A percentile compares a stretch with the other conserved stretches of the same genome.
These are phyloP conservation scores for Archilochus colubris DNA, from an alignment of 2,113 vertebrate genomes.

Conservation along the genomic window DNA sequence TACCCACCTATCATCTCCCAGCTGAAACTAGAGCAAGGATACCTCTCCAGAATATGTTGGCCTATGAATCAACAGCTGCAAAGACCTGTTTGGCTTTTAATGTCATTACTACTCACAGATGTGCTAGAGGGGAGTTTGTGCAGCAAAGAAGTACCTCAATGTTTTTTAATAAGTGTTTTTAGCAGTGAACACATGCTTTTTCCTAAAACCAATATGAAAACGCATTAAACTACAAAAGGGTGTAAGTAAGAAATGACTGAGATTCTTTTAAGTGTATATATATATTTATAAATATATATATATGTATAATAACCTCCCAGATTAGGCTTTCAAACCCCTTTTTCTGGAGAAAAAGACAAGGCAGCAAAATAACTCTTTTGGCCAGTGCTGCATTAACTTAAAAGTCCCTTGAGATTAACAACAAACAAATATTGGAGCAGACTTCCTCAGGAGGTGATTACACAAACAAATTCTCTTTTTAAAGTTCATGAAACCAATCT, in stretches of 20 bases:
- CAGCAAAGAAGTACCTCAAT: conserved; percentile 19
- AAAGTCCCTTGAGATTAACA: conserved; percentile 56
- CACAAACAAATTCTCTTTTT: conserved; percentile 67
- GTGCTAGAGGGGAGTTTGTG: conserved; percentile 27
- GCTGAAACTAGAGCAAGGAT: background rate
- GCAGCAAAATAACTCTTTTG: conserved; percentile 38
- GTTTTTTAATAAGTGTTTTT: conserved; percentile 63
- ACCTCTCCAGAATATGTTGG: background rate
- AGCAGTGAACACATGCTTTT: conserved; percentile 47
- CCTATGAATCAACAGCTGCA: background rate
- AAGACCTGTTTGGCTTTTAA: conserved; percentile 55
- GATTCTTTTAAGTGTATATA: conserved; percentile 13
- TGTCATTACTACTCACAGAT: conserved; percentile 2
- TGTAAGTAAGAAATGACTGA: conserved; percentile 5
- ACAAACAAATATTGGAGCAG: conserved; percentile 53
- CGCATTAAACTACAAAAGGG: conserved; percentile 31
- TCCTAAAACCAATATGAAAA: conserved; percentile 48
- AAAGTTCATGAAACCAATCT: conserved; percentile 72
- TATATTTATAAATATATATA: background rate
- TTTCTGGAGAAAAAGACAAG: conserved; percentile 28
- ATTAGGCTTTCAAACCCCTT: conserved; percentile 29
- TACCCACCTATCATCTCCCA: background rate
- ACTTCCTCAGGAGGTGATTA: conserved; percentile 61
- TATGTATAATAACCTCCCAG: conserved; percentile 31
- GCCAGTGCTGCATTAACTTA: conserved; percentile 39